Evolutionary conservation across 2,888 invertebrate species (phyloP), one percentile per base, ranked within the genome.

Genomic region (Oegoconia quadripuncta): DNA sequence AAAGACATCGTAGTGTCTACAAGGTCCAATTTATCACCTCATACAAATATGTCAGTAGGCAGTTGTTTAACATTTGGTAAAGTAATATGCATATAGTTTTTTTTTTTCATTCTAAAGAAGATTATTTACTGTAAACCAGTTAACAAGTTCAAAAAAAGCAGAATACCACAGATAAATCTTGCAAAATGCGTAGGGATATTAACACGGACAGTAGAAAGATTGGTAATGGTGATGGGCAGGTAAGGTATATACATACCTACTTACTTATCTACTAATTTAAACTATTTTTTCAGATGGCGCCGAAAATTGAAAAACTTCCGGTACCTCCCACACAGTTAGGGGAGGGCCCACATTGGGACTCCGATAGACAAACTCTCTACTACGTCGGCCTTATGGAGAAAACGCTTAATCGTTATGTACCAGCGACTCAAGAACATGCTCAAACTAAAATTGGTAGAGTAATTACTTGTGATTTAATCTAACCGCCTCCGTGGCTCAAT

Each of bases 261-360:
- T n/a, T n/a, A 18, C 7, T 18, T 18, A 7, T 18, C 7, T 5
- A 18, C 18, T 22, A 9, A 4, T 3, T 9, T 22, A 9, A 9
- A 7, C 22, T 5, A 22, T 14, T 31, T 23, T 32, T 34, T 3
- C 44, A 71, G 68, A 83, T 82, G 83, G 66, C 81, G 13, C 43
- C 72, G 14, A 65, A 69, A 39, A 77, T 89, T 8, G 72, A 87
- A 58, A 72, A 80, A 55, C 64, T 89, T 13, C 71, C 75, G 0
- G 76, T 75, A 4, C 78, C 88, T 0, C 56, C 86, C 11, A 50
- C 75, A 34, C 65, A 92, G 43, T 25, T 34, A 3, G 93, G 93
- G 23, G 93, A 93, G 72, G 92, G 92, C 1, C 93, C 93, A 0
- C 92, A 93, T 61, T 93, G 93, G 93, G 91, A 92, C 61, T 81